Conservation (phyloP, 2,797 vertebrate species). For the Acanthurus tractus region DNA sequence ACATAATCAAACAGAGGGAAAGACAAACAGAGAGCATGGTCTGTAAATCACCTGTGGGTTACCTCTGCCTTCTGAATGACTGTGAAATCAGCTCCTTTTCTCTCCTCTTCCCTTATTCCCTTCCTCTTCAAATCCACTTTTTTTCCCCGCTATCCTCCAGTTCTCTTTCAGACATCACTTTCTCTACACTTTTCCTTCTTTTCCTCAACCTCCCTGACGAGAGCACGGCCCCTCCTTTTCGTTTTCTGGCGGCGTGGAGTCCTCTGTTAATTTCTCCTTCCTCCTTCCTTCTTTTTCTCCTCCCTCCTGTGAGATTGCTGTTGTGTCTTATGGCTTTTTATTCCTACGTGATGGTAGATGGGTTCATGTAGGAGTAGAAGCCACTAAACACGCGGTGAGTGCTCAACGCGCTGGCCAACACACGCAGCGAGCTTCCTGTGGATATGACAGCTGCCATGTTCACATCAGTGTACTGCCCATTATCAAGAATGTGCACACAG, state of each 20-base stretch:
- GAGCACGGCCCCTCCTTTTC: slow-evolving; percentile 32
- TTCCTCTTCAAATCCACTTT: slow-evolving; percentile 36
- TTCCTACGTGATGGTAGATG: slow-evolving; percentile 99
- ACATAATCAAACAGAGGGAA: slow-evolving; percentile 61
- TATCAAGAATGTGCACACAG: slow-evolving; percentile 48
- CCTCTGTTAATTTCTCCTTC: slow-evolving; percentile 57
- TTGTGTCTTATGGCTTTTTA: slow-evolving; percentile 99
- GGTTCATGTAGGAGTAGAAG: slow-evolving; percentile 99
- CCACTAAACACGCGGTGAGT: slow-evolving; percentile 99
- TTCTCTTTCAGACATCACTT: slow-evolving; percentile 25
- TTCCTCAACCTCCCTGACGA: slow-evolving; percentile 40
- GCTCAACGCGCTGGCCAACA: slow-evolving; percentile 72
- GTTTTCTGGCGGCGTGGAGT: slow-evolving; percentile 39
- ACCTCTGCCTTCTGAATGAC: slow-evolving; percentile 56
- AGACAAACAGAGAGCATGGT: slow-evolving; percentile 55
- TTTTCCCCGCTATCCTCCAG: slow-evolving; percentile 26
- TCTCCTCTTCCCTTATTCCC: slow-evolving; percentile 42
- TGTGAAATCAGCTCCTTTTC: slow-evolving; percentile 56
- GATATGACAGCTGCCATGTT: slow-evolving; percentile 73
- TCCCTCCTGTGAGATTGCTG: slow-evolving; percentile 87
- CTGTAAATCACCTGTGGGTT: slow-evolving; percentile 60
- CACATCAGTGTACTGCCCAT: slow-evolving; percentile 55
- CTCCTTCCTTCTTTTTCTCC: slow-evolving; percentile 44
- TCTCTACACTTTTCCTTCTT: slow-evolving; percentile 8
- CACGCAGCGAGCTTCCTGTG: slow-evolving; percentile 68